Conservation (phyloP, 2,113 vertebrate species). For the Neogobius melanostomus region DNA sequence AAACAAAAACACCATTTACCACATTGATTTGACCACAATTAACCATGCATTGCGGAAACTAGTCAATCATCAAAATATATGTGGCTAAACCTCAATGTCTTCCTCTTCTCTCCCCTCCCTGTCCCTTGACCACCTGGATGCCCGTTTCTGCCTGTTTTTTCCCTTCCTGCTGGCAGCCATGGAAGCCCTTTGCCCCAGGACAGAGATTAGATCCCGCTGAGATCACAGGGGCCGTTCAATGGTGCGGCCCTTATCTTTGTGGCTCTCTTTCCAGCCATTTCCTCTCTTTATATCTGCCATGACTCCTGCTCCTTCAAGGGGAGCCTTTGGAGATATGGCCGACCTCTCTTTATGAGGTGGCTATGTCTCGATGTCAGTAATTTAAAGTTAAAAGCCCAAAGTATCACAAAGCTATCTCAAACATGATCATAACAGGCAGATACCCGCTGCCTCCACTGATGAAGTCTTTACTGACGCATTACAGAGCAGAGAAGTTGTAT, state of each 20-base stretch:
- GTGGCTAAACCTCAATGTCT: background rate
- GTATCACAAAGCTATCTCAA: conserved; percentile 10
- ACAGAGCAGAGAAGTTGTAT: background rate
- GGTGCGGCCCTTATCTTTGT: conserved; percentile 50
- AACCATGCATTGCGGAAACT: background rate
- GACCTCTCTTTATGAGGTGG: conserved; percentile 1
- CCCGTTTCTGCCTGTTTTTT: background rate
- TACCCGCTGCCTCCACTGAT: background rate
- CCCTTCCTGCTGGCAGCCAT: conserved; percentile 32
- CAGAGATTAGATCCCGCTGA: conserved; percentile 58
- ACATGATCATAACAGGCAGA: background rate
- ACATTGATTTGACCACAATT: too few relatives aligned
- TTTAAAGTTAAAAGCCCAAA: conserved; percentile 34
- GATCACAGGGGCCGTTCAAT: conserved; percentile 39
- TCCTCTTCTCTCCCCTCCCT: background rate
- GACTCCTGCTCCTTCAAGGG: conserved; percentile 34
- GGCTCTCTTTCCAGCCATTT: conserved; percentile 19
- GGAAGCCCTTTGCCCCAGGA: conserved; percentile 47
- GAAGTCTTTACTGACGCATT: background rate
- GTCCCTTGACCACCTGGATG: background rate
- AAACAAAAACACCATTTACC: background rate
- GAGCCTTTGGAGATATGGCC: conserved; percentile 28
- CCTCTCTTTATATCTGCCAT: conserved; percentile 23
- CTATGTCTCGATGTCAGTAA: conserved; percentile 17
- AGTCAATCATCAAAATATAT: background rate